phyloP scores from a whole-genome alignment of 2,113 vertebrate genomes.

The Hoplias malabaricus region DNA sequence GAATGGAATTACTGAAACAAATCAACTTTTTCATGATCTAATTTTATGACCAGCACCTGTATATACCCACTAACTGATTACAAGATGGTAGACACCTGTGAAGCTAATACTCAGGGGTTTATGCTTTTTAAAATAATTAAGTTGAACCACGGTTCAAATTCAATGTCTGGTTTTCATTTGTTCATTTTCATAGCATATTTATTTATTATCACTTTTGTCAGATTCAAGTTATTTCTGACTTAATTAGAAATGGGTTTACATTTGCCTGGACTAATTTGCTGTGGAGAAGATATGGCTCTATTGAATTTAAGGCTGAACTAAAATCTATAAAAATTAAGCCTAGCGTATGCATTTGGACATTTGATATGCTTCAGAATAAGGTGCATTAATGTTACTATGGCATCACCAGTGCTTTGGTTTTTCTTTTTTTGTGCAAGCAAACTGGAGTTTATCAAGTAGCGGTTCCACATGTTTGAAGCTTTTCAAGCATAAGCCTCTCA shows the following conservation, averaged over 20 bases:
- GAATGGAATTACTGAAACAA: too few species aligned
- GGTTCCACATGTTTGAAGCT: neutral
- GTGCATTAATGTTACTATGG: neutral
- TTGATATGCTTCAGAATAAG: neutral
- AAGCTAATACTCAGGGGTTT: too few species aligned
- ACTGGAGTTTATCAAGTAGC: neutral
- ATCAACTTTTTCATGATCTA: too few species aligned
- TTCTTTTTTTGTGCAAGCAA: conserved; percentile 3
- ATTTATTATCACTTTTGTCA: too few species aligned
- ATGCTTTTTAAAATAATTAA: too few species aligned
- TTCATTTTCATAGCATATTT: too few species aligned
- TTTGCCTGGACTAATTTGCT: neutral
- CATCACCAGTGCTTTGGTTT: neutral
- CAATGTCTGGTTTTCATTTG: too few species aligned
- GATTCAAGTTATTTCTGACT: too few species aligned
- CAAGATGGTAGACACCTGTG: too few species aligned
- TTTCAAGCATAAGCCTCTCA: neutral
- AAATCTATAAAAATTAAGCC: conserved; percentile 1
- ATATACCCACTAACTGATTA: too few species aligned
- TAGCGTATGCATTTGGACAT: neutral
- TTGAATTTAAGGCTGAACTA: conserved; percentile 5
- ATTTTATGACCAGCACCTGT: too few species aligned
- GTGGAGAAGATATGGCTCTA: neutral
- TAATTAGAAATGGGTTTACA: neutral
- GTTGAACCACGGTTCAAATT: too few species aligned